phyloP scores from a whole-genome alignment of 2,888 invertebrate species.

The Drosophila algonquin region DNA sequence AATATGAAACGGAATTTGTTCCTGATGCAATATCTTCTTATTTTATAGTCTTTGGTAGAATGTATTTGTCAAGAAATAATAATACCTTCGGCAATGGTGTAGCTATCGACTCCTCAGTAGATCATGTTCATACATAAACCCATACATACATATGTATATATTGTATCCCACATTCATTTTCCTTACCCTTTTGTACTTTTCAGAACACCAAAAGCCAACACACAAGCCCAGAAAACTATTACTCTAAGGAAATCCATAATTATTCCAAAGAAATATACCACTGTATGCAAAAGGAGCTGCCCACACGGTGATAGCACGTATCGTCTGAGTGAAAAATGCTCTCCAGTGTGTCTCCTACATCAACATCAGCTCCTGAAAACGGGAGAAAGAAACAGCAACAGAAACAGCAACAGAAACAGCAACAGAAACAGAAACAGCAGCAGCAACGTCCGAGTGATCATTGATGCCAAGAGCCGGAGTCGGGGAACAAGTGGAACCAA shows the following conservation, averaged over 20 bases:
- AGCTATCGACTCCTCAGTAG: too few relatives aligned
- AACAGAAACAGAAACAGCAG: not conserved
- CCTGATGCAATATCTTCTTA: too few relatives aligned
- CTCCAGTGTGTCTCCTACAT: slow-evolving; percentile 9
- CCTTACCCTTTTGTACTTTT: not conserved
- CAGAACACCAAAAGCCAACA: slow-evolving; percentile 23
- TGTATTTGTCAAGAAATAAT: too few relatives aligned
- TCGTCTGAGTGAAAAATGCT: not conserved
- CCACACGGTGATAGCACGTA: not conserved
- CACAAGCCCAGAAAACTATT: not conserved
- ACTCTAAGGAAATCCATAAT: not conserved
- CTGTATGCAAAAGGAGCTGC: not conserved
- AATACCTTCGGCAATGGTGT: too few relatives aligned
- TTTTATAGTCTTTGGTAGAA: too few relatives aligned
- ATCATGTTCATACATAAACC: not conserved
- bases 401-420: not conserved
- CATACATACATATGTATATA: not conserved
- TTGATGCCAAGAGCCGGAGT: slow-evolving; percentile 6
- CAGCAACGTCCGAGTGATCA: not conserved
- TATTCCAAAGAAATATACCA: slow-evolving; percentile 7
- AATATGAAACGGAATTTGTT: too few relatives aligned
- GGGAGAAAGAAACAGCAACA: not conserved
- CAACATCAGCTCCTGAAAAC: not conserved
- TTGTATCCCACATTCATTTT: not conserved
- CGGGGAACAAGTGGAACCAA: slow-evolving; percentile 1